Percentiles rank a stretch among this genome's conserved stretches.
phyloP scores from a whole-genome alignment of 2,888 invertebrate genomes.

The Aquatica leii region DNA sequence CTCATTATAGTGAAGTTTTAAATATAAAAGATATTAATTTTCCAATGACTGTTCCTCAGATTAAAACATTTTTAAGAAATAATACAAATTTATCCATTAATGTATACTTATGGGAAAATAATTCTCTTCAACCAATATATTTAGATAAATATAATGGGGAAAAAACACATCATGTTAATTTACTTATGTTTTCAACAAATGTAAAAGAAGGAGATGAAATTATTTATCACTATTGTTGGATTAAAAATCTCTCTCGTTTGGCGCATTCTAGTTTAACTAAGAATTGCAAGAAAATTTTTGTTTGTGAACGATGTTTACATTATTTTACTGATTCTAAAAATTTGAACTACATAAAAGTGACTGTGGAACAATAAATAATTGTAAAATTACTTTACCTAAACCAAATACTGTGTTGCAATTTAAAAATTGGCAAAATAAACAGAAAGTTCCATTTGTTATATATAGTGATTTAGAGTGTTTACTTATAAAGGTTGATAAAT shows the following conservation, averaged over 20 bases:
- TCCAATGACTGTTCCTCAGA: slow-evolving; percentile 17
- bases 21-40: slow-evolving; percentile 31
- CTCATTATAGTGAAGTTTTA: slow-evolving; percentile 27
- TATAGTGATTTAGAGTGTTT: slow-evolving; percentile 33
- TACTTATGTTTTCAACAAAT: slow-evolving; percentile 19
- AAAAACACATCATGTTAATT: background rate
- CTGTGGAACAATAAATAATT: slow-evolving; percentile 16
- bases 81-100: slow-evolving; percentile 39
- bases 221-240: slow-evolving; percentile 28
- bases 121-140: slow-evolving; percentile 8
- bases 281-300: slow-evolving; percentile 6
- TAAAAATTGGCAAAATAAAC: slow-evolving; percentile 25
- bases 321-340: slow-evolving; percentile 14
- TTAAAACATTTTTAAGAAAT: slow-evolving; percentile 38
- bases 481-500: background rate
- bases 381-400: background rate
- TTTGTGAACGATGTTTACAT: slow-evolving; percentile 24
- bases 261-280: slow-evolving; percentile 13
- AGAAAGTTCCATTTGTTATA: slow-evolving; percentile 29
- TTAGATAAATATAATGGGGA: background rate
- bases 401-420: slow-evolving; percentile 20
- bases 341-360: slow-evolving; percentile 17
- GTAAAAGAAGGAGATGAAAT: too few species aligned
- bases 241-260: slow-evolving; percentile 32
- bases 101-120: slow-evolving; percentile 38